Evolutionary conservation across 2,113 vertebrate genomes (phyloP), one percentile per base, ranked within the genome.

Genomic region (Uria lomvia): DNA sequence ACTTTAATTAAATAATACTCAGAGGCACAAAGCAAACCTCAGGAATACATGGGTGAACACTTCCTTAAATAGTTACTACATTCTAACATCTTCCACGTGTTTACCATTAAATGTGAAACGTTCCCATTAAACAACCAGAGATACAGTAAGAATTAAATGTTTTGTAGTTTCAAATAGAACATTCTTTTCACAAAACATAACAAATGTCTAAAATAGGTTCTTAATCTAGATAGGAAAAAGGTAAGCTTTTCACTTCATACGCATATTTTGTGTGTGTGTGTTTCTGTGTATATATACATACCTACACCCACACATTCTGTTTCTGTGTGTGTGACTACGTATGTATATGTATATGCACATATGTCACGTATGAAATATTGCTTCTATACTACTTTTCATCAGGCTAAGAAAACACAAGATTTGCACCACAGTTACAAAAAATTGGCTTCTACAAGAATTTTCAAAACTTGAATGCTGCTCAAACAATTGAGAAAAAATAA

Each of bases 341-440:
- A 96, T 94, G 95, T 96, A 91, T 94, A 90, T 91, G 84, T 92
- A 97, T 96, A 96, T 97, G 98, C 96, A 97, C 96, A 90, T 90
- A 96, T 83, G 97, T 94, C 98, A 97, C 98, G 97, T 98, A 98
- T 98, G 98, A 98, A 98, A 98, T 98, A 98, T 98, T 99, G 98
- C 98, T 98, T 98, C 98, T 99, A 98, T 98, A 98, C 98, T 99
- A 99, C 98, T 98, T 98, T 95, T 98, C 95, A 94, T 98, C 98
- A 98, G 98, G 98, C 97, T 98, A 98, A 98, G 97, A 98, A 98
- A 98, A 98, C 98, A 98, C 98, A 98, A 98, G 98, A 98, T 98
- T 97, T 98, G 98, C 98, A 98, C 97, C 98, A 99, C 98, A 98
- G 97, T 98, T 99, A 98, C 97, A 98, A 99, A 99, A 98, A 98